Conservation (phyloP, 2,797 vertebrate species). For the Chaenodraco wilsoni region DNA sequence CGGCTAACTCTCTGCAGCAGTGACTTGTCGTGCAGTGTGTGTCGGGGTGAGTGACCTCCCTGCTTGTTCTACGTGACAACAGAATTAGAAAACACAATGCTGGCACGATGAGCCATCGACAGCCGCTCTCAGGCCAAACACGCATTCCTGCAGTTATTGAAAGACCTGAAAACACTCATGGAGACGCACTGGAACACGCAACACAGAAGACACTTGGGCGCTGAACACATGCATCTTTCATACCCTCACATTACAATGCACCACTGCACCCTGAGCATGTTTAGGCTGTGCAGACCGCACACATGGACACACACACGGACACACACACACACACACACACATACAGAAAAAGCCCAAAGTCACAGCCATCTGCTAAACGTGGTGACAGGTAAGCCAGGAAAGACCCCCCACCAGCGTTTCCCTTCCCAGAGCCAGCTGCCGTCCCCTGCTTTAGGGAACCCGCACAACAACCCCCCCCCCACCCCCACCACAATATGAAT, state of each 20-base stretch:
- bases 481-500: conserved; percentile 27
- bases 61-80: conserved; percentile 23
- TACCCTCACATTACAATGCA: conserved; percentile 47
- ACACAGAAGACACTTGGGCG: conserved; percentile 26
- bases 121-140: background rate
- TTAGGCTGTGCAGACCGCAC: conserved; percentile 36
- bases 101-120: conserved; percentile 13
- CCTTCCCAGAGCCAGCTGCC: conserved; percentile 46
- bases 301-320: conserved; percentile 17
- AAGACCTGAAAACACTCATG: conserved; percentile 3
- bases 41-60: conserved; percentile 46
- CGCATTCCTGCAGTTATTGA: conserved; percentile 3
- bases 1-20: conserved; percentile 43
- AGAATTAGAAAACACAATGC: conserved; percentile 13
- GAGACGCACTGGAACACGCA: background rate
- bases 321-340: no score
- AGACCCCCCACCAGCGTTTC: conserved; percentile 35
- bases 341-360: conserved; percentile 29
- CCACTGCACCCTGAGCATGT: conserved; percentile 45
- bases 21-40: conserved; percentile 11
- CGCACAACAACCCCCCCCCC: conserved; percentile 24
- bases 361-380: conserved; percentile 29
- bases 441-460: conserved; percentile 34
- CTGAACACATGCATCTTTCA: conserved; percentile 51
- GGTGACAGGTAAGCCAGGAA: conserved; percentile 48